These are phyloP conservation scores for Apodemia hepburni DNA, from an alignment of 2,888 invertebrate species.

Conservation along the genomic window DNA sequence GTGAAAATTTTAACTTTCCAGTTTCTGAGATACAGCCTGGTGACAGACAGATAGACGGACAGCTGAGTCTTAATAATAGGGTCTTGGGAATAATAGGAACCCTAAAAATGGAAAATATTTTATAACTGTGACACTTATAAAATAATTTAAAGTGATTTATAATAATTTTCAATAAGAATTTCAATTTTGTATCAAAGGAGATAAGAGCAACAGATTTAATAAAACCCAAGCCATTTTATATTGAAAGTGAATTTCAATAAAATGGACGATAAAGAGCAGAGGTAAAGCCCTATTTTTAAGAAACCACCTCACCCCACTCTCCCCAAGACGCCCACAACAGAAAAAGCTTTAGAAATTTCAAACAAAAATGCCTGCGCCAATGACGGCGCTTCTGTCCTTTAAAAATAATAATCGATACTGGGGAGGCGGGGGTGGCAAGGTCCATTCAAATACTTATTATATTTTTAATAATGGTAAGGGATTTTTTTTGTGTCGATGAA, in stretches of 20 bases:
- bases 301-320: constrained; percentile 44
- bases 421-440: constrained; percentile 28
- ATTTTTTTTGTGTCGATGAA: not conserved
- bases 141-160: not conserved
- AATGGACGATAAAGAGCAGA: constrained; percentile 20
- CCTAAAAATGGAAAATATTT: too few relatives aligned
- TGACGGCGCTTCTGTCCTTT: constrained; percentile 43
- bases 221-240: constrained; percentile 20
- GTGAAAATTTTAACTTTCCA: too few relatives aligned
- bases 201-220: constrained; percentile 16
- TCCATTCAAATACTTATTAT: constrained; percentile 17
- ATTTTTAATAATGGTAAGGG: constrained; percentile 8
- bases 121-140: too few relatives aligned
- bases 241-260: constrained; percentile 22
- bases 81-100: too few relatives aligned
- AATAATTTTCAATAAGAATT: not conserved
- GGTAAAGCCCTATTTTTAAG: constrained; percentile 43
- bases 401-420: constrained; percentile 62
- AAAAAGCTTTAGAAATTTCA: constrained; percentile 72
- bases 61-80: too few relatives aligned
- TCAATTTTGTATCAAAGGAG: constrained; percentile 14
- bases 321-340: constrained; percentile 62
- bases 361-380: constrained; percentile 71
- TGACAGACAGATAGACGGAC: too few relatives aligned
- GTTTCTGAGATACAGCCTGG: too few relatives aligned